Base-by-base conservation (phyloP, 2,113 vertebrate species). In the Odocoileus virginianus region DNA sequence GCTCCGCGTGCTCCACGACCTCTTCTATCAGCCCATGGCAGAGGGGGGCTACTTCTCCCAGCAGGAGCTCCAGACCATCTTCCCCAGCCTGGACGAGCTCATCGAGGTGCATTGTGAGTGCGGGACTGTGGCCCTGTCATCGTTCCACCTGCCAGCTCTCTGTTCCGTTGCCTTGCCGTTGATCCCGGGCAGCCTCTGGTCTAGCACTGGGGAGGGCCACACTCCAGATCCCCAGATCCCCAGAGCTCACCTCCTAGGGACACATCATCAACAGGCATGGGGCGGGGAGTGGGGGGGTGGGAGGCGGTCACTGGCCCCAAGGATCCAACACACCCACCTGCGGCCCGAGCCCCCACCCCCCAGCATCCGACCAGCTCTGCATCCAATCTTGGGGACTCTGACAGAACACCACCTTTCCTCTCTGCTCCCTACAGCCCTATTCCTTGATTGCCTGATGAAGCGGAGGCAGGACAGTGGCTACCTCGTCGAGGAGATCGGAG, bases 61-160 rank as follows among this genome's bases (percentile, higher is more conserved):
- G 50, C 86, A 96, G 0, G 99, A 99, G 61, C 95, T 99, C 23
- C 91, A 98, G 11, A 88, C 99, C 97, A 99, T 99, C 98, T 99
- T 99, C 95, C 99, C 99, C 86, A 99, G 97, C 98, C 99, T 99
- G 79, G 99, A 99, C 1, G 99, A 99, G 85, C 99, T 99, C 97
- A 99, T 99, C 45, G 99, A 99, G 2, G 99, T 99, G 98, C 99
- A 99, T 98, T 99, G 99, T 99, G 98, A 99, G 99, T 98, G 10
- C 76, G 15, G 9, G 52, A 10, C 92, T 0, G 0, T 0, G 4
- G 50, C 30, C 84, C 40, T 17, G 6, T 40, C 40, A 43, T 76
- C 11, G 3, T 9, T 83, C 33, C 8, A 17, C 12, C 9, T 1
- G 0, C 58, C 0, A 0, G 36, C 82, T 47, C 27, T 83, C 27